Percentiles rank a stretch among this genome's conserved stretches.
These are phyloP conservation scores for Peromyscus melanophrys DNA, from an alignment of 2,797 vertebrate species.

Conservation along the genomic window DNA sequence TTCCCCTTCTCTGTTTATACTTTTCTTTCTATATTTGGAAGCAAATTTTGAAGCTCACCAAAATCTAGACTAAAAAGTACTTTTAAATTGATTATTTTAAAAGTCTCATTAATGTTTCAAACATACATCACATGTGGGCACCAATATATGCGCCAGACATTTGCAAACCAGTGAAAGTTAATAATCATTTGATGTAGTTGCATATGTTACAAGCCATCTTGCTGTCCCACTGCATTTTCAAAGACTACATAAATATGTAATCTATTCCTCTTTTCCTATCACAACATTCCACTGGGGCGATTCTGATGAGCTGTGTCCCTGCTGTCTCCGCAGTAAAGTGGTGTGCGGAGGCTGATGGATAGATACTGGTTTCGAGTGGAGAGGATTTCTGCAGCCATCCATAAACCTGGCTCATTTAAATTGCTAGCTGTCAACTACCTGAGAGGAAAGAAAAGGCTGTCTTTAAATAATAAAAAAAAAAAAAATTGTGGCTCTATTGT, in stretches of 20 bases:
- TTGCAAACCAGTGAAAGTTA: conserved; percentile 34
- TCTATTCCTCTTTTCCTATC: conserved; percentile 70
- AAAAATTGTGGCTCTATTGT: conserved; percentile 53
- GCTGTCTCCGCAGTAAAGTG: conserved; percentile 70
- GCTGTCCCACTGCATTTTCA: conserved; percentile 73
- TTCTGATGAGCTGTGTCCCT: conserved; percentile 74
- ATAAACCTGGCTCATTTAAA: conserved; percentile 84
- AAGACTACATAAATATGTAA: conserved; percentile 72
- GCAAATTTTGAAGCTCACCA: conserved; percentile 61
- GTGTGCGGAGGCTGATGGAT: conserved; percentile 80
- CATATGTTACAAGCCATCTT: conserved; percentile 65
- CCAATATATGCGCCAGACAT: neutral
- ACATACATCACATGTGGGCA: conserved; percentile 6
- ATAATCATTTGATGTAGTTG: conserved; percentile 71
- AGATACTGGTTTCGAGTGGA: conserved; percentile 62
- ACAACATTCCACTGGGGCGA: conserved; percentile 71
- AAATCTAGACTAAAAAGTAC: conserved; percentile 42
- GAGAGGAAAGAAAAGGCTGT: conserved; percentile 69
- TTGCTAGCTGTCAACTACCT: conserved; percentile 73
- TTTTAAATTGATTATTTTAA: conserved; percentile 77
- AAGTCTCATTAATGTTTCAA: conserved; percentile 77
- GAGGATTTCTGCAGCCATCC: conserved; percentile 85
- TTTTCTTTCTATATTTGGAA: conserved; percentile 69
- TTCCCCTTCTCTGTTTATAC: neutral
- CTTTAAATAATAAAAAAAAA: conserved; percentile 69